A percentile compares a stretch with the other conserved stretches of the same genome.
Evolutionary conservation across 2,797 vertebrate genomes (phyloP).

Genomic region (Acanthis flammea): DNA sequence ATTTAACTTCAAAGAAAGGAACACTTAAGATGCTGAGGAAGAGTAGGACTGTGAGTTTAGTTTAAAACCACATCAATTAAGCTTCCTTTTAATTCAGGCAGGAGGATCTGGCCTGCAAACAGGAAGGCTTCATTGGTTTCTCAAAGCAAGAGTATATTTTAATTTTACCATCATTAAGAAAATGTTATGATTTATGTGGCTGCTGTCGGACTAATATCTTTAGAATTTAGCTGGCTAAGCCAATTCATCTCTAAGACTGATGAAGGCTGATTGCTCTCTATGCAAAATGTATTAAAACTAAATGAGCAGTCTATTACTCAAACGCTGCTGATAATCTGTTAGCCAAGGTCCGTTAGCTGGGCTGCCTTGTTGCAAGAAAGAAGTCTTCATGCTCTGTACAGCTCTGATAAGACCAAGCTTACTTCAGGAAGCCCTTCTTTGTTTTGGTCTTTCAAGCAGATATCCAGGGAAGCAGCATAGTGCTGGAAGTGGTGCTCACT

Average conservation of each 20-base stretch:
- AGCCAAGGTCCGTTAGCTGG: constrained; percentile 91
- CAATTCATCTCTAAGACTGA: constrained; percentile 98
- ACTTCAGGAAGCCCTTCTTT: background rate
- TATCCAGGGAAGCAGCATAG: background rate
- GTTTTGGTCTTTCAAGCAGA: background rate
- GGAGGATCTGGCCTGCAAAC: constrained; percentile 59
- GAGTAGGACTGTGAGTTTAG: background rate
- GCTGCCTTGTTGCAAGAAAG: constrained; percentile 74
- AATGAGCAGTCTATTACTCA: constrained; percentile 99
- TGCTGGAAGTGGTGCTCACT: background rate
- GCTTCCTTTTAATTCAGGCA: constrained; percentile 71
- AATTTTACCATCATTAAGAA: constrained; percentile 87
- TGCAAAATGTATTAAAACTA: constrained; percentile 97
- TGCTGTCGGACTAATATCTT: constrained; percentile 89
- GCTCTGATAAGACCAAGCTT: background rate
- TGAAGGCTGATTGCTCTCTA: constrained; percentile 92
- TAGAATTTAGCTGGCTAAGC: constrained; percentile 86
- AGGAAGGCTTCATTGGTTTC: constrained; percentile 74
- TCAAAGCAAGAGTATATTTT: constrained; percentile 78
- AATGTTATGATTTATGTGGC: constrained; percentile 92
- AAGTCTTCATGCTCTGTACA: background rate
- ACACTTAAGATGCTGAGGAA: background rate
- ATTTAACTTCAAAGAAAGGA: constrained; percentile 25
- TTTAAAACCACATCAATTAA: constrained; percentile 68
- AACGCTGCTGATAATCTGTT: constrained; percentile 88